Percentiles rank a stretch among this genome's conserved stretches.
Evolutionary conservation across 2,113 vertebrate genomes (phyloP).

Genomic region (Lophotis ruficrista): DNA sequence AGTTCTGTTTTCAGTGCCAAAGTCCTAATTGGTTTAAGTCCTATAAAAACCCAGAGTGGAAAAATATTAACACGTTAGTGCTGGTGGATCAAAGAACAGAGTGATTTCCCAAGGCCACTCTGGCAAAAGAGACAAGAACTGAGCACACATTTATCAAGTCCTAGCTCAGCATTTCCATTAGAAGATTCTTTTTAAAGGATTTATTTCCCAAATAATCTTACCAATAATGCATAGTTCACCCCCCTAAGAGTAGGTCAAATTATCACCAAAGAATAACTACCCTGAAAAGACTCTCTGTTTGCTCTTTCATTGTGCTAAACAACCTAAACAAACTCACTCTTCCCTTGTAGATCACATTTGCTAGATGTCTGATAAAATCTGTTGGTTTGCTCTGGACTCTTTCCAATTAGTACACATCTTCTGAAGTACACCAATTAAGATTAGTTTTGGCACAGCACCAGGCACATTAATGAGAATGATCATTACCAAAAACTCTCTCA

Average conservation of each 20-base stretch:
- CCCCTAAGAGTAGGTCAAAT: not conserved
- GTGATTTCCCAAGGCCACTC: not conserved
- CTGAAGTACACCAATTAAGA: constrained; percentile 58
- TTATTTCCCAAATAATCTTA: not conserved
- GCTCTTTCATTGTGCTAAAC: not conserved
- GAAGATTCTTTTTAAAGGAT: not conserved
- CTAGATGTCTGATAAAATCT: constrained; percentile 40
- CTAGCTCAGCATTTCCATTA: not conserved
- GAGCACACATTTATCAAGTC: not conserved
- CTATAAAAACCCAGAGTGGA: constrained; percentile 29
- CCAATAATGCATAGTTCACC: not conserved
- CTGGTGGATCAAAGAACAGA: constrained; percentile 2
- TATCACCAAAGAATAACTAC: not conserved
- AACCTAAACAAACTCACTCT: not conserved
- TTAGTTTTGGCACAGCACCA: constrained; percentile 47
- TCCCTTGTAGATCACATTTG: constrained; percentile 5
- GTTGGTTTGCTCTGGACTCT: constrained; percentile 22
- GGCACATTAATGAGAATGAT: constrained; percentile 22
- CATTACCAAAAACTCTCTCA: constrained; percentile 10
- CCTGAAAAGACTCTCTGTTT: not conserved
- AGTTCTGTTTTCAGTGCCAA: constrained; percentile 6
- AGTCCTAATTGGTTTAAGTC: constrained; percentile 50
- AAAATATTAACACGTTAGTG: constrained; percentile 53
- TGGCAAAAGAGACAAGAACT: not conserved
- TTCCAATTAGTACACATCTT: constrained; percentile 31